phyloP scores from a whole-genome alignment of 2,888 invertebrate genomes.

The Spilarctia lutea region DNA sequence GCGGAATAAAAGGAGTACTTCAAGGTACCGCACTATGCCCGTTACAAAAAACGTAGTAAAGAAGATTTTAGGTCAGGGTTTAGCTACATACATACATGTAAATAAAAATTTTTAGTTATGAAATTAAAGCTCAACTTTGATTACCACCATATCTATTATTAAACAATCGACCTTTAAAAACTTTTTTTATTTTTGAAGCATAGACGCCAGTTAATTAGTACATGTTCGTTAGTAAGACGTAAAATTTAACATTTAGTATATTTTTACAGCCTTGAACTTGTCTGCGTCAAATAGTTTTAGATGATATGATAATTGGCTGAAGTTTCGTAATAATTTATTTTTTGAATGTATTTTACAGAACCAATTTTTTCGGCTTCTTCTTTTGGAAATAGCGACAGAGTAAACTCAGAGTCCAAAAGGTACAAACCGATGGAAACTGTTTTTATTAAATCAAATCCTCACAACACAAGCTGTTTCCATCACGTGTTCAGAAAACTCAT shows the following conservation, averaged over 20 bases:
- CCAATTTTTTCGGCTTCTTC: neutral
- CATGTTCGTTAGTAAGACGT: neutral
- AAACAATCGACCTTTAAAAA: neutral
- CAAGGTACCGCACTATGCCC: neutral
- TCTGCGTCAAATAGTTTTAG: neutral
- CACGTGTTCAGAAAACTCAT: neutral
- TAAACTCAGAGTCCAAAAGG: neutral
- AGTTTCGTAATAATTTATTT: neutral
- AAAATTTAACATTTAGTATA: neutral
- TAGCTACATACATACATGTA: neutral
- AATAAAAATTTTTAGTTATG: neutral
- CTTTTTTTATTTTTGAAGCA: neutral
- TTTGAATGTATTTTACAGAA: neutral
- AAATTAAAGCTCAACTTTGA: neutral
- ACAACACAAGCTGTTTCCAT: neutral
- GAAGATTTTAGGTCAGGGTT: neutral
- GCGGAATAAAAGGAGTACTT: neutral
- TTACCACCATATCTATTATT: neutral
- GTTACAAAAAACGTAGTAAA: neutral
- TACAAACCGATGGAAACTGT: too few relatives aligned
- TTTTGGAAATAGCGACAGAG: neutral
- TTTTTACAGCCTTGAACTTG: constrained; percentile 3
- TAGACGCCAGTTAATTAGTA: neutral
- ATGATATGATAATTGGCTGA: neutral
- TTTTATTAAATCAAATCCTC: neutral